Conservation (phyloP, 2,113 vertebrate species). For the Hepsetus odoe region DNA sequence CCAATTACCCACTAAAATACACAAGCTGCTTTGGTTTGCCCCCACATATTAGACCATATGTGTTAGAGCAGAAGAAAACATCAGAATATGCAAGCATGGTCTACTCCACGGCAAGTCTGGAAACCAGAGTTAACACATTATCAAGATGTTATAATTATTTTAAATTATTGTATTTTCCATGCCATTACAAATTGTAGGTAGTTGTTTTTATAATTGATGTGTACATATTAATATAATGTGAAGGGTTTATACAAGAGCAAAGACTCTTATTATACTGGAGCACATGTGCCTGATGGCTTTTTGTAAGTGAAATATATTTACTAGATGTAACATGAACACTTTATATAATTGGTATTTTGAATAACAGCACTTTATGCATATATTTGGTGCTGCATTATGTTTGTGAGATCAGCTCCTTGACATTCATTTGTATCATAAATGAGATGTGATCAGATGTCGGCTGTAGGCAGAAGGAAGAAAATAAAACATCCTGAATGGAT, state of each 20-base stretch:
- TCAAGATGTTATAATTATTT: constrained; percentile 54
- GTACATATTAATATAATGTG: constrained; percentile 46
- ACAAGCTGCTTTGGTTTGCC: too few species aligned
- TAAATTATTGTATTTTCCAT: constrained; percentile 59
- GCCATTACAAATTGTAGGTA: constrained; percentile 44
- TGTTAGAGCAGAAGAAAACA: background rate
- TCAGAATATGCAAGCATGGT: background rate
- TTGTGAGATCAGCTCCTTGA: constrained; percentile 17
- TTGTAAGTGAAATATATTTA: constrained; percentile 14
- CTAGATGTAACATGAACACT: constrained; percentile 17
- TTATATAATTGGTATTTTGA: constrained; percentile 6
- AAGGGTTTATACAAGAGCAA: constrained; percentile 14
- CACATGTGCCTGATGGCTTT: constrained; percentile 9
- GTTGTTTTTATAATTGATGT: constrained; percentile 61
- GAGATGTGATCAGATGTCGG: background rate
- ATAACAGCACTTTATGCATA: background rate
- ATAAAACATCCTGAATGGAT: background rate
- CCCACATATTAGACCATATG: too few species aligned
- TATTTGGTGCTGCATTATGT: background rate
- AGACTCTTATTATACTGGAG: constrained; percentile 22
- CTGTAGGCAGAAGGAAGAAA: constrained; percentile 1
- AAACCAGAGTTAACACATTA: constrained; percentile 39
- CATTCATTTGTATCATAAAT: constrained; percentile 18
- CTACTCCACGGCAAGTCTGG: background rate
- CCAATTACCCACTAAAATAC: too few species aligned